phyloP scores from a whole-genome alignment of 2,113 vertebrate genomes.

The Ictidomys tridecemlineatus region DNA sequence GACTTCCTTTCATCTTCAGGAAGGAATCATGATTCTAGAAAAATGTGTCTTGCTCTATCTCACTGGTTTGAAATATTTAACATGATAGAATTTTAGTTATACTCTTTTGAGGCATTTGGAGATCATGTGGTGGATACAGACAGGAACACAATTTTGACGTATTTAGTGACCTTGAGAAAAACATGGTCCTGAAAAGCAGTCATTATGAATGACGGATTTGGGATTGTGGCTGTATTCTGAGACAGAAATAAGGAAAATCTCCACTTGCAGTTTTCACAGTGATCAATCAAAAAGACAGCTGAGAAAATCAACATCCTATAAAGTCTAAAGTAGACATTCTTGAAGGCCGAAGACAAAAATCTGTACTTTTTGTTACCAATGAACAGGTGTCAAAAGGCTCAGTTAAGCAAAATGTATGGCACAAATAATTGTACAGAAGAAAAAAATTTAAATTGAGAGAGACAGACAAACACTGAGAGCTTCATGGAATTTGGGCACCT shows the following conservation, averaged over 20 bases:
- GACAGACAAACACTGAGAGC: not conserved
- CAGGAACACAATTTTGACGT: not conserved
- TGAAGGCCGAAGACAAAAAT: not conserved
- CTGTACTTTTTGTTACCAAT: not conserved
- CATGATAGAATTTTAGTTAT: not conserved
- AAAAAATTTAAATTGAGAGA: not conserved
- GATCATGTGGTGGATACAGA: not conserved
- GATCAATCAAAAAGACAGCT: not conserved
- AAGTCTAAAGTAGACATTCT: not conserved
- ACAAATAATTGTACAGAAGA: not conserved
- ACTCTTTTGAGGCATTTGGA: not conserved
- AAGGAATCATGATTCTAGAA: constrained; percentile 39
- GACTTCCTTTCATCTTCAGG: constrained; percentile 30
- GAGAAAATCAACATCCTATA: not conserved
- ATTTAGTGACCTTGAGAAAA: not conserved
- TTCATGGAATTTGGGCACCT: not conserved
- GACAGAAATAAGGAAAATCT: not conserved
- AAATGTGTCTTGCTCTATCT: not conserved
- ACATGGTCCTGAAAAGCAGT: not conserved
- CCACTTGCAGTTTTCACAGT: not conserved
- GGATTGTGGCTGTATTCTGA: not conserved
- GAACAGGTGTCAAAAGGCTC: not conserved
- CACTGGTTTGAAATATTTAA: not conserved
- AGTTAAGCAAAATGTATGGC: not conserved
- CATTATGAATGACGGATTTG: not conserved